Evolutionary conservation across 2,113 vertebrate species (phyloP), one percentile per base, ranked within the genome.

Genomic region (Mystacornis crossleyi): DNA sequence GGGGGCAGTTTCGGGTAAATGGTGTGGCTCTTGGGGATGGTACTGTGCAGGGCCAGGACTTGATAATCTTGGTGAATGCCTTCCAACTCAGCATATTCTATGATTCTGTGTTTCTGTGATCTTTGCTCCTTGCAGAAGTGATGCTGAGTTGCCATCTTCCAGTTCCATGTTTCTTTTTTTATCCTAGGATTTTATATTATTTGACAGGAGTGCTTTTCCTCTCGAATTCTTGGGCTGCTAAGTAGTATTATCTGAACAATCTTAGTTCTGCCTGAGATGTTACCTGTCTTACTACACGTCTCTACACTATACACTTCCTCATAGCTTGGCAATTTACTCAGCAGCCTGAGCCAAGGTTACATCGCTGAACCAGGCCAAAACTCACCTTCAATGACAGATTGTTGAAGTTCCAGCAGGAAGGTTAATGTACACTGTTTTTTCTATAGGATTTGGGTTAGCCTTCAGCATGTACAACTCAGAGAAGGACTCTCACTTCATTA

Each of bases 271-370:
- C 34, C 47, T 71, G 33, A 0, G 8, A 7, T 17, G 9, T 28
- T 38, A 67, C 14, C 12, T n/a, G 19, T 43, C 6, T 90, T 60
- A 47, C 5, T 3, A 0, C 15, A 57, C 0, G 0, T 31, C 10
- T 53, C 24, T 70, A 21, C 9, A 48, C 18, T 23, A 4, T 29
- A 13, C n/a, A 50, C 33, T 58, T 71, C 23, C 55, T 81, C 61
- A 66, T 5, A 82, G 33, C 23, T n/a, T 38, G 31, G 26, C 18
- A 60, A 51, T 77, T 81, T 71, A 28, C 42, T 92, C 47, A 45
- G 42, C 47, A 75, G 26, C 12, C 55, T 70, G 20, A 66, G n/a
- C 20, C 8, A 66, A 82, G 18, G 31, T 62, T 66, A 69, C 40
- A 34, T 6, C 86, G 54, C 18, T 85, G 16, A 73, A 36, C 34